These are phyloP conservation scores for Amblyraja radiata DNA, from an alignment of 2,797 vertebrate species.

Conservation along the genomic window DNA sequence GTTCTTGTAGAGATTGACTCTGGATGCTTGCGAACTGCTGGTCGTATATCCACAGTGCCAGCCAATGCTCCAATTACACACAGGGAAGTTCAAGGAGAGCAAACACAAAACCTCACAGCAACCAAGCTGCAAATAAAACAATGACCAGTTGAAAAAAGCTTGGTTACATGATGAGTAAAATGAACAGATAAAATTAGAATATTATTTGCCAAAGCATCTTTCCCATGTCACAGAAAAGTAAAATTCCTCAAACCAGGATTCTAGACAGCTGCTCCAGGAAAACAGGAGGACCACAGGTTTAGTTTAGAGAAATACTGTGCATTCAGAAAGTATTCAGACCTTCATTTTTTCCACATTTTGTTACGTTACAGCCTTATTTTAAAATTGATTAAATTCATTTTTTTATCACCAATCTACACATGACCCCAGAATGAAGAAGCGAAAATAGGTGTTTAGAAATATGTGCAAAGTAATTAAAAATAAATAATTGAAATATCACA, in stretches of 20 bases:
- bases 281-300: not conserved
- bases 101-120: slow-evolving; percentile 92
- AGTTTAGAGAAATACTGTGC: too few species aligned
- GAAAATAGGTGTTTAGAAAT: too few species aligned
- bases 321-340: too few species aligned
- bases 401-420: too few species aligned
- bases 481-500: too few species aligned
- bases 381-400: too few species aligned
- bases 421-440: too few species aligned
- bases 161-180: not conserved
- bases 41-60: slow-evolving; percentile 87
- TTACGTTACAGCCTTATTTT: too few species aligned
- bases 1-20: slow-evolving; percentile 50
- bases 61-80: slow-evolving; percentile 83
- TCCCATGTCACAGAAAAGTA: not conserved
- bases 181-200: not conserved
- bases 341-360: too few species aligned
- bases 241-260: not conserved
- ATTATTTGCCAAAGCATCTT: not conserved
- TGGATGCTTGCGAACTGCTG: slow-evolving; percentile 47
- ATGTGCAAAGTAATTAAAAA: too few species aligned
- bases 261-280: not conserved
- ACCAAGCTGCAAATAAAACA: slow-evolving; percentile 69
- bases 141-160: not conserved
- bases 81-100: slow-evolving; percentile 76